phyloP scores from a whole-genome alignment of 2,888 invertebrate genomes.

The Drosophila picticornis region DNA sequence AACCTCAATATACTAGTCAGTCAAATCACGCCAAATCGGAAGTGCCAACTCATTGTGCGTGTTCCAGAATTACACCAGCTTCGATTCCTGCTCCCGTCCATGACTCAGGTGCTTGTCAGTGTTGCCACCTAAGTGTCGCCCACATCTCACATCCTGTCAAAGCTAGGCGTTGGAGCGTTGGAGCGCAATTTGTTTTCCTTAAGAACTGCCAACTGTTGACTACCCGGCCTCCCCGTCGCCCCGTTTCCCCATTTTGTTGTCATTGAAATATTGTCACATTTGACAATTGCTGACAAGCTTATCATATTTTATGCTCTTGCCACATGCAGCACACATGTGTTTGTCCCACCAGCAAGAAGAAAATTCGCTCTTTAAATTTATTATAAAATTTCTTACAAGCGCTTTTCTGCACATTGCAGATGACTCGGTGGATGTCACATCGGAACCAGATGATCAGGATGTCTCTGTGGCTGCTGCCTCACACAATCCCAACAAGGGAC shows the following conservation, averaged over 20 bases:
- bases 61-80: constrained; percentile 1
- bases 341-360: constrained; percentile 1
- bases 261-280: constrained; percentile 77
- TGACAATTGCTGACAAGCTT: constrained; percentile 73
- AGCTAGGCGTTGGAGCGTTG: constrained; percentile 17
- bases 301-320: constrained; percentile 56
- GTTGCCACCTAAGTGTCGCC: constrained; percentile 45
- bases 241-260: constrained; percentile 30
- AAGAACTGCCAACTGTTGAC: constrained; percentile 26
- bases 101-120: constrained; percentile 72
- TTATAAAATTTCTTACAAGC: constrained; percentile 23
- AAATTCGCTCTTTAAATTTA: constrained; percentile 28
- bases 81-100: constrained; percentile 13
- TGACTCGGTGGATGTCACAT: constrained; percentile 87
- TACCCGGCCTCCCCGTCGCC: neutral
- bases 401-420: constrained; percentile 72
- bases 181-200: constrained; percentile 71
- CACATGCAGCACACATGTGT: constrained; percentile 37
- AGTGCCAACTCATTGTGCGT: constrained; percentile 71
- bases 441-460: constrained; percentile 87
- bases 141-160: constrained; percentile 28
- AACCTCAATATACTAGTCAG: constrained; percentile 45
- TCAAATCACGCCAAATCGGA: constrained; percentile 59
- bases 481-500: constrained; percentile 86
- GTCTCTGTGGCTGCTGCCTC: constrained; percentile 87